A percentile compares a stretch with the other conserved stretches of the same genome.
These are phyloP conservation scores for Folsomia manolachei DNA, from an alignment of 2,888 invertebrate species.

Conservation along the genomic window DNA sequence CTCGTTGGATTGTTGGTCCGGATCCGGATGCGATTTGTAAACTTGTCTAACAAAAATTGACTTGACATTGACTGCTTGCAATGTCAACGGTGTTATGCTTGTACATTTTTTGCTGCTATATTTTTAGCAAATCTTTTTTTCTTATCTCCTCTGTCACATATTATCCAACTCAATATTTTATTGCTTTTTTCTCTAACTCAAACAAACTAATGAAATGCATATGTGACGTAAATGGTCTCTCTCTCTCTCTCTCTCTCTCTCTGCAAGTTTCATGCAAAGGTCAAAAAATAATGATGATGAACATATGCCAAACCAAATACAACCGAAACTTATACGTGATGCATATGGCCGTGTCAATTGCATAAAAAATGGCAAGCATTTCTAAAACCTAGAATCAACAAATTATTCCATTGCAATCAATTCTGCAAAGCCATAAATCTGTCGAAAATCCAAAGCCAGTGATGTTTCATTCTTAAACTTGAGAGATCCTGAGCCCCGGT, in stretches of 20 bases:
- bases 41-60: too few relatives aligned
- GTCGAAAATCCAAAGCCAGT: background rate
- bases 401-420: too few relatives aligned
- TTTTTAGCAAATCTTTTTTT: background rate
- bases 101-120: background rate
- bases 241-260: too few relatives aligned
- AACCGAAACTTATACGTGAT: too few relatives aligned
- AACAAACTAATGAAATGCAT: background rate
- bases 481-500: too few relatives aligned
- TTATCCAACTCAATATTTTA: background rate
- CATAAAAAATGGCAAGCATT: too few relatives aligned
- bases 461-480: too few relatives aligned
- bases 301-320: background rate
- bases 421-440: background rate
- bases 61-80: background rate
- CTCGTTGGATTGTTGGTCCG: background rate
- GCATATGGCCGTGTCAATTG: too few relatives aligned
- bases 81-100: background rate
- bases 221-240: background rate
- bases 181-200: background rate
- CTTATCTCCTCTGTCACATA: background rate
- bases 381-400: too few relatives aligned
- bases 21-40: background rate
- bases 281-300: too few relatives aligned
- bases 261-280: too few relatives aligned